Evolutionary conservation across 2,113 vertebrate genomes (phyloP), one percentile per base, ranked within the genome.

Genomic region (Dasyurus viverrinus): DNA sequence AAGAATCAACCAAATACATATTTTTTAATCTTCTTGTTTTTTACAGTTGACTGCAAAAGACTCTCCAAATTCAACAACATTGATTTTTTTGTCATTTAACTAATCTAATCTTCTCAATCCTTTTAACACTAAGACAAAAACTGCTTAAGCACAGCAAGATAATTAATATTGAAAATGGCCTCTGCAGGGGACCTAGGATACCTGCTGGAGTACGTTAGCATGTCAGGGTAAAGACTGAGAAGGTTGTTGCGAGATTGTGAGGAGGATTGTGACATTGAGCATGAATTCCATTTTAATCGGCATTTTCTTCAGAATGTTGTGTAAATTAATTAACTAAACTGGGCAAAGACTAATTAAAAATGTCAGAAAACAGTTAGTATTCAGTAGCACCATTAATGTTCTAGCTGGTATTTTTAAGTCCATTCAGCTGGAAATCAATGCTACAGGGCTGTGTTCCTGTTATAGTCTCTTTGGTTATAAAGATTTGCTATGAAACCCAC

Each of bases 101-200:
- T 98, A 97, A 98, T 98, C 98, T 98, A 98, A 98, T 98, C 98
- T 98, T 98, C 97, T 95, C 98, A 98, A 98, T 97, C 93, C 94
- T 97, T 98, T 98, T 98, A 98, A 97, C 89, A 7, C 93, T 96
- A 97, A 98, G 93, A 96, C 90, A 98, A 98, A 98, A 98, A 95
- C 96, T 97, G 97, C 96, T 98, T 98, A 98, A 0, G 30, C 98
- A 89, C 98, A 98, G 98, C 96, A 96, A 98, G 98, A 98, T 97
- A 98, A 98, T 98, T 98, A 98, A 98, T 98, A 98, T 95, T 95
- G 98, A 98, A 98, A 98, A 98, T 94, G 98, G 95, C 93, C 97
- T 97, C 98, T 57, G 54, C 97, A 76, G 98, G 98, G 93, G 57
- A 95, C 96, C 95, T 92, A 54, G 91, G 94, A 60, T 97, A 98